phyloP scores from a whole-genome alignment of 2,888 invertebrate species.

The Epistrophella euchroma region DNA sequence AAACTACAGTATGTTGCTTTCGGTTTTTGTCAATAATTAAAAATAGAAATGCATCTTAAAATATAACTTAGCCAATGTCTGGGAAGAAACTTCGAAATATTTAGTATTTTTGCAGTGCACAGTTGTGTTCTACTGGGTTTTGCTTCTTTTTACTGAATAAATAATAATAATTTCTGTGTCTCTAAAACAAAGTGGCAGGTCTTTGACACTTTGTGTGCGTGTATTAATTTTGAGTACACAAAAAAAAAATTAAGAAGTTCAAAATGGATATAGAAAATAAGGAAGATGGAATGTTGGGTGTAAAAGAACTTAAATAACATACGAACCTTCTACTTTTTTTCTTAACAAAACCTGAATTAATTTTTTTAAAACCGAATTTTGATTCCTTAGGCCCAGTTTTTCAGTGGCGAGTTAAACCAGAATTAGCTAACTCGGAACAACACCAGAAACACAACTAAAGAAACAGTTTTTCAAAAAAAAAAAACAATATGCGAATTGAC shows the following conservation, averaged over 20 bases:
- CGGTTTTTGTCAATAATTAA: slow-evolving; percentile 43
- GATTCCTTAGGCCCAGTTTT: no score
- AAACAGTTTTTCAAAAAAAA: no score
- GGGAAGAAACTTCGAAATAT: slow-evolving; percentile 40
- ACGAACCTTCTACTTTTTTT: not conserved
- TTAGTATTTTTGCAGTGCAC: slow-evolving; percentile 43
- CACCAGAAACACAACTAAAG: no score
- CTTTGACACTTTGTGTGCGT: slow-evolving; percentile 34
- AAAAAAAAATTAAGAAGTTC: not conserved
- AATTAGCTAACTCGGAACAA: no score
- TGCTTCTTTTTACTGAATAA: not conserved
- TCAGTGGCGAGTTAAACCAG: no score
- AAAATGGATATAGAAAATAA: not conserved
- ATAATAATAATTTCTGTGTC: not conserved
- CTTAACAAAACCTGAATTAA: not conserved
- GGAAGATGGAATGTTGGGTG: not conserved
- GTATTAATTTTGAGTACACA: not conserved
- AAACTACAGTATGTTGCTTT: slow-evolving; percentile 16
- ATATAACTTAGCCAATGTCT: slow-evolving; percentile 45
- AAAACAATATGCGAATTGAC: no score
- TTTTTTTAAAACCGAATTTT: no score
- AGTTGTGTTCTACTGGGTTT: slow-evolving; percentile 11
- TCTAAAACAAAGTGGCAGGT: slow-evolving; percentile 21
- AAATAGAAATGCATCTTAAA: slow-evolving; percentile 69
- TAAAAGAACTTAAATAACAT: not conserved